Base-by-base conservation (phyloP, 2,888 invertebrate species). In the Diarsia dahlii region DNA sequence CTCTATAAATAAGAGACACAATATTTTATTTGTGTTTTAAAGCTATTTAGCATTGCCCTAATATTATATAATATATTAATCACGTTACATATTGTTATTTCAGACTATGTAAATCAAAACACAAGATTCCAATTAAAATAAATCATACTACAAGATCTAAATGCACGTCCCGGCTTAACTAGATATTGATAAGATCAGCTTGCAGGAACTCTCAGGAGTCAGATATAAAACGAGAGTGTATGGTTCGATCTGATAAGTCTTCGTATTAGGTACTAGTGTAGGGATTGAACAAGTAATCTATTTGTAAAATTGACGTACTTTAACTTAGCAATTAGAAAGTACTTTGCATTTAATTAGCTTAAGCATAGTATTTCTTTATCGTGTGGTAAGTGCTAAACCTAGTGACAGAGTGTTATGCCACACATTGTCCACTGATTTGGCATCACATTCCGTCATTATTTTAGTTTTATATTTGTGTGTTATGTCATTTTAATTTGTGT, bases 171-270 rank as follows among this genome's bases (percentile, higher is more conserved):
- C 50, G 63, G 48, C 56, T 50, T 64, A 76, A 80, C 77, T 60
- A 62, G 82, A 64, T 75, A 67, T 64, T 46, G 66, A 78, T 76
- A 50, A 76, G 68, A 83, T 83, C 84, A 71, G 52, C 54, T 79
- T 73, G 56, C 66, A 72, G 63, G 71, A 50, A 67, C 48, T 63
- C 86, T 69, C 84, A 13, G 15, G 83, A 72, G 86, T 45, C 68
- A 67, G 45, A 80, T 74, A 76, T n/a, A 78, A 79, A 78, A 65
- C 63, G 46, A 71, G 74, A 77, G 52, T 28, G 63, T 71, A 52
- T 56, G 34, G 48, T 75, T 2, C 45, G 54, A 52, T 70, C 46
- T 60, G 48, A 74, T 70, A 71, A 46, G 15, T 68, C 23, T 62
- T 71, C 71, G 39, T 67, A 78, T 77, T 71, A 23, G 23, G 23